Conservation (phyloP, 2,113 vertebrate species). For the Panurus biarmicus region DNA sequence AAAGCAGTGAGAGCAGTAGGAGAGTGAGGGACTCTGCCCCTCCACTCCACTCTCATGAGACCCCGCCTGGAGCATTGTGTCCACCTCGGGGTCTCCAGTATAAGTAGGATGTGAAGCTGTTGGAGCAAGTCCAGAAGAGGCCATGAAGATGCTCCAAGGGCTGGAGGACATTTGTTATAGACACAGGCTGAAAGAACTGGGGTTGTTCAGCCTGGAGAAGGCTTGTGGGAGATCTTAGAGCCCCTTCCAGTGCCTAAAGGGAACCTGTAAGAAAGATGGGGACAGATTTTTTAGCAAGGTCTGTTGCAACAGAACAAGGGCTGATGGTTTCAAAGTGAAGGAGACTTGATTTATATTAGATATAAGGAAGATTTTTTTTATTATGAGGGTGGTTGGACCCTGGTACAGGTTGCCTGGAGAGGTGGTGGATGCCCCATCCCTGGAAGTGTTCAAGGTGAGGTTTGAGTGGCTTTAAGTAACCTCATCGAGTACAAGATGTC, state of each 20-base stretch:
- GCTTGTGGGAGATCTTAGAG: not conserved
- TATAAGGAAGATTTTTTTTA: not conserved
- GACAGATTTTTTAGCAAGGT: not conserved
- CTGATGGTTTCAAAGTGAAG: not conserved
- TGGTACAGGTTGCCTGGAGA: not conserved
- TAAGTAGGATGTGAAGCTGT: not conserved
- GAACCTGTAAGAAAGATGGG: not conserved
- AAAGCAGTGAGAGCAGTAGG: not conserved
- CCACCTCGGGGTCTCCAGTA: fast-evolving
- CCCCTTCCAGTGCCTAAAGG: not conserved
- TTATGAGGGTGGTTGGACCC: not conserved
- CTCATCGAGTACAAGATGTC: not conserved
- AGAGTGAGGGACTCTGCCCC: not conserved
- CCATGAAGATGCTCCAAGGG: not conserved
- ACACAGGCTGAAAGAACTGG: not conserved
- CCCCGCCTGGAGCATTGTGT: not conserved
- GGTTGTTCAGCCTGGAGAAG: not conserved
- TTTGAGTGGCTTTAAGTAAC: not conserved
- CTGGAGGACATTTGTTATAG: not conserved
- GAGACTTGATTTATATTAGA: not conserved
- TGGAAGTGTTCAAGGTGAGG: not conserved
- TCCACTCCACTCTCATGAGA: not conserved
- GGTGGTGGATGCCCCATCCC: not conserved
- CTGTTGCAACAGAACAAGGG: not conserved
- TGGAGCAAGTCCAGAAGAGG: not conserved